Evolutionary conservation across 2,888 invertebrate species (phyloP).

Genomic region (Crepidodera aurea): DNA sequence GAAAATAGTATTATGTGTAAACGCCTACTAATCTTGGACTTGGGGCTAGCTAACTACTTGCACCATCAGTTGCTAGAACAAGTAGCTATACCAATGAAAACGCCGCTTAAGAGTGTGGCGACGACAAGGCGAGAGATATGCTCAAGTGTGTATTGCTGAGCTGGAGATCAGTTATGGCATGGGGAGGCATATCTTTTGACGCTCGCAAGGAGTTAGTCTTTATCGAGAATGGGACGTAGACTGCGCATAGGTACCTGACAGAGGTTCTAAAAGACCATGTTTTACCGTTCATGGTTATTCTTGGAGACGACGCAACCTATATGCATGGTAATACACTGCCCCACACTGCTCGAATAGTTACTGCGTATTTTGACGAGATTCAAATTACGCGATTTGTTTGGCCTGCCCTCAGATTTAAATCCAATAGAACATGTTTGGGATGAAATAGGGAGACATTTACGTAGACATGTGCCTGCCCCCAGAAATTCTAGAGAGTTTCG

Average conservation of each 20-base stretch:
- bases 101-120: not conserved
- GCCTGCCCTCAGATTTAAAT: constrained; percentile 10
- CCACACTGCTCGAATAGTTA: constrained; percentile 13
- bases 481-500: constrained; percentile 24
- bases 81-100: too few relatives aligned
- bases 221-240: not conserved
- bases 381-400: constrained; percentile 10
- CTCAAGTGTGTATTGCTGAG: constrained; percentile 14
- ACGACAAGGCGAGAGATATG: constrained; percentile 17
- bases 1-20: too few relatives aligned
- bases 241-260: constrained; percentile 6
- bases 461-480: constrained; percentile 24
- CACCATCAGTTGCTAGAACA: too few relatives aligned
- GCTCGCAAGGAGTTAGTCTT: not conserved
- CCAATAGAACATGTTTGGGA: constrained; percentile 27
- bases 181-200: not conserved
- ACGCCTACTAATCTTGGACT: too few relatives aligned
- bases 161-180: constrained; percentile 8
- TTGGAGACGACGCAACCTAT: too few relatives aligned
- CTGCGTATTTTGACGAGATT: constrained; percentile 17
- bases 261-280: not conserved
- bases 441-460: constrained; percentile 20
- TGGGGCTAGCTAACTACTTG: too few relatives aligned
- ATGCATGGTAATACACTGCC: constrained; percentile 9
- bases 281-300: not conserved